Evolutionary conservation across 2,797 vertebrate genomes (phyloP).

Genomic region (Propithecus deckenii): DNA sequence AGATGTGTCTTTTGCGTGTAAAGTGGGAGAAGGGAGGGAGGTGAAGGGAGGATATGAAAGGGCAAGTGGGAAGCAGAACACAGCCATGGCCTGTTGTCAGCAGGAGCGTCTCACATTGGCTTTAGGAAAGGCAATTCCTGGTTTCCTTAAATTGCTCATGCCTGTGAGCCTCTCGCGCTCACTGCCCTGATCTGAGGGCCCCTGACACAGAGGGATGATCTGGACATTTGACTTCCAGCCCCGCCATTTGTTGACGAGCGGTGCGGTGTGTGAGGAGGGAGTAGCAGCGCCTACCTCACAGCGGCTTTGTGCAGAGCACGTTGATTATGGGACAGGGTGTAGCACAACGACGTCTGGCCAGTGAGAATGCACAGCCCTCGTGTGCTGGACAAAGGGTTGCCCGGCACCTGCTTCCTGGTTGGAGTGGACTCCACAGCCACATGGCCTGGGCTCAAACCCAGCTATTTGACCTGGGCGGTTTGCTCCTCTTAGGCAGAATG

Average conservation of each 20-base stretch:
- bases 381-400: background rate
- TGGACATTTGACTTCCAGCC: background rate
- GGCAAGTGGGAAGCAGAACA: background rate
- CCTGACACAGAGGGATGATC: background rate
- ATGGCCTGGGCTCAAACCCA: background rate
- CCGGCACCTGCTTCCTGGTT: background rate
- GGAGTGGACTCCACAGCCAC: background rate
- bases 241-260: background rate
- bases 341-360: background rate
- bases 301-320: background rate
- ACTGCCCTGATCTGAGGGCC: background rate
- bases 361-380: background rate
- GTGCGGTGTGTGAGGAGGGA: background rate
- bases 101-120: background rate
- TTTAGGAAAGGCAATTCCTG: background rate
- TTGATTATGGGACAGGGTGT: background rate
- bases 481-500: slow-evolving; percentile 58
- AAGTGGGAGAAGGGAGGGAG: background rate
- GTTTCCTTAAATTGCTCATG: background rate
- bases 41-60: background rate
- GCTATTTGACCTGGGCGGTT: slow-evolving; percentile 39
- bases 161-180: background rate
- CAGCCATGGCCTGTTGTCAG: background rate
- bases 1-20: background rate
- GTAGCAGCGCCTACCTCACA: background rate